Conservation (phyloP, 2,888 invertebrate genomes). For the Rhodophaea formosa region DNA sequence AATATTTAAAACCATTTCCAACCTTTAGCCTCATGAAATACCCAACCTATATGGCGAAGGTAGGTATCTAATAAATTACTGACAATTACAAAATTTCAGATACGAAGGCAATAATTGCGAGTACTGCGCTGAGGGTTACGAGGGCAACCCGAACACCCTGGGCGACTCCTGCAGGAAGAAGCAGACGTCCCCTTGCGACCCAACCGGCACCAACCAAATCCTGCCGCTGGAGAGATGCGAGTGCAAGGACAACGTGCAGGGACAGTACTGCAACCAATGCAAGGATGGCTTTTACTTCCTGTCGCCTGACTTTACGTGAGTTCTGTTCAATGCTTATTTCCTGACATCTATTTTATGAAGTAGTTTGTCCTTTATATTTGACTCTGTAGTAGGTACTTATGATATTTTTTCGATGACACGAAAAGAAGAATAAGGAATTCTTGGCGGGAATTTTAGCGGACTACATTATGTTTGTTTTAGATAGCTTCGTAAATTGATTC, state of each 20-base stretch:
- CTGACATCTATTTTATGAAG: too few species aligned
- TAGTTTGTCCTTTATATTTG: too few species aligned
- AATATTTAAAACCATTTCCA: too few species aligned
- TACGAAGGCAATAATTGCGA: slow-evolving; percentile 88
- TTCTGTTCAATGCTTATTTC: not conserved
- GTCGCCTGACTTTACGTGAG: slow-evolving; percentile 80
- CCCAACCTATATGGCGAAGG: too few species aligned
- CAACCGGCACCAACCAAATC: slow-evolving; percentile 83
- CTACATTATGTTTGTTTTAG: too few species aligned
- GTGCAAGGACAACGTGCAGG: slow-evolving; percentile 84
- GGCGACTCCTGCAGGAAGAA: slow-evolving; percentile 86
- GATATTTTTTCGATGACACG: too few species aligned
- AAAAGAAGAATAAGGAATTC: too few species aligned
- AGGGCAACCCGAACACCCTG: slow-evolving; percentile 88
- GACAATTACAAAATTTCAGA: slow-evolving; percentile 46
- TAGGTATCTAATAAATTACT: too few species aligned
- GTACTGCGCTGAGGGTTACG: slow-evolving; percentile 88
- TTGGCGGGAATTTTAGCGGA: too few species aligned
- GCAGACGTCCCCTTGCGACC: slow-evolving; percentile 83
- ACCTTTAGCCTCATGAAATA: too few species aligned
- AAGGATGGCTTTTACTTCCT: slow-evolving; percentile 91
- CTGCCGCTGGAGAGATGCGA: slow-evolving; percentile 62
- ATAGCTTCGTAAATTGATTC: too few species aligned
- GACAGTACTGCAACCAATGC: slow-evolving; percentile 93
- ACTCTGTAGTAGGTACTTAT: too few species aligned